Percentiles rank a stretch among this genome's conserved stretches.
phyloP scores from a whole-genome alignment of 2,888 invertebrate species.

The Bugula neritina region DNA sequence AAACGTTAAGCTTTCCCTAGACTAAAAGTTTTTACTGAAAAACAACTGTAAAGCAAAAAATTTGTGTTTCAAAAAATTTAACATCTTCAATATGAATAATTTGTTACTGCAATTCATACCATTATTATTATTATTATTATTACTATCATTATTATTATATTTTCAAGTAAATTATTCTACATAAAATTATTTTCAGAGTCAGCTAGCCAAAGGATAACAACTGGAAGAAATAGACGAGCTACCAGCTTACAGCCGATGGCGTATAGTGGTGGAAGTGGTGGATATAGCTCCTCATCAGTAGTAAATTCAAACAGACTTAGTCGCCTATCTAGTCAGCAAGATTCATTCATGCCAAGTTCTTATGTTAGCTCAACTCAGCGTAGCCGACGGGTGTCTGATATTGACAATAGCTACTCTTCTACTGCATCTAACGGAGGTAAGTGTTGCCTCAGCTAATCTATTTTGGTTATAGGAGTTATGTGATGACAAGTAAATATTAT shows the following conservation, averaged over 20 bases:
- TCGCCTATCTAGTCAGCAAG: slow-evolving; percentile 22
- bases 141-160: no score
- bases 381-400: background rate
- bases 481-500: no score
- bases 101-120: no score
- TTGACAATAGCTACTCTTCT: slow-evolving; percentile 6
- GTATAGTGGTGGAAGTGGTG: background rate
- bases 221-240: slow-evolving; percentile 5
- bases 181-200: slow-evolving; percentile 22
- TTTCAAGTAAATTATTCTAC: no score
- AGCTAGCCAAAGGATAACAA: background rate
- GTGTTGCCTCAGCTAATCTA: no score
- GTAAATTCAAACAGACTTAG: slow-evolving; percentile 15
- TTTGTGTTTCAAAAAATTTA: no score
- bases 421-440: background rate
- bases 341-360: background rate
- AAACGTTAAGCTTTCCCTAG: no score
- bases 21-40: no score
- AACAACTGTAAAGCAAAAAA: no score
- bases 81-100: no score
- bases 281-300: slow-evolving; percentile 1
- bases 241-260: slow-evolving; percentile 6
- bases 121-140: no score
- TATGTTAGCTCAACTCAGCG: background rate
- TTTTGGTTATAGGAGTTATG: no score